These are phyloP conservation scores for Valencia hispanica DNA, from an alignment of 2,797 vertebrate species.

Conservation along the genomic window DNA sequence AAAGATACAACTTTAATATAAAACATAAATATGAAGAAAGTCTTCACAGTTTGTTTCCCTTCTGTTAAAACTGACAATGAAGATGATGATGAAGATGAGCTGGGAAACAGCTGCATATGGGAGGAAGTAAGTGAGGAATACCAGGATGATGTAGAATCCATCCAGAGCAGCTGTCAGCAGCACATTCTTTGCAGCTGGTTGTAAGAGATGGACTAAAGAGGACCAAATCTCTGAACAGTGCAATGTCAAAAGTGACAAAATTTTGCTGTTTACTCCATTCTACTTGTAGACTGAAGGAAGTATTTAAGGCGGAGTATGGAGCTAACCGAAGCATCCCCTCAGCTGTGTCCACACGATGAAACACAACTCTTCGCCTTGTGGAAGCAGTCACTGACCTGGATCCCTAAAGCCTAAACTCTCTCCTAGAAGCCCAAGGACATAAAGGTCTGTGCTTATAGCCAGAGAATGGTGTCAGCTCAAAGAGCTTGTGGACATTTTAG, in stretches of 20 bases:
- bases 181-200: conserved; percentile 28
- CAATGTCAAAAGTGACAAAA: not conserved
- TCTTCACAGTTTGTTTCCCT: conserved; percentile 33
- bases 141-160: conserved; percentile 18
- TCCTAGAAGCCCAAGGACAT: not conserved
- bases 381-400: not conserved
- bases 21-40: conserved; percentile 19
- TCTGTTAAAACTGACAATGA: conserved; percentile 4
- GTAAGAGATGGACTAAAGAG: conserved; percentile 26
- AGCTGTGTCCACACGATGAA: not conserved
- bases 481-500: not conserved
- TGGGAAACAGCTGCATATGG: conserved; percentile 27
- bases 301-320: not conserved
- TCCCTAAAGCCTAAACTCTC: not conserved
- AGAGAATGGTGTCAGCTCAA: not conserved
- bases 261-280: not conserved
- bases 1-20: not conserved
- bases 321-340: not conserved
- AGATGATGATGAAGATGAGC: conserved; percentile 12
- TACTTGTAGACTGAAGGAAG: not conserved
- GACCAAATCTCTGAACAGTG: conserved; percentile 13
- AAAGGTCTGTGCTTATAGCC: not conserved
- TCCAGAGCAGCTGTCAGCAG: conserved; percentile 18
- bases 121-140: conserved; percentile 20
- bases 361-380: not conserved